Conservation (phyloP, 2,797 vertebrate species). For the Poeciliopsis gracilis region DNA sequence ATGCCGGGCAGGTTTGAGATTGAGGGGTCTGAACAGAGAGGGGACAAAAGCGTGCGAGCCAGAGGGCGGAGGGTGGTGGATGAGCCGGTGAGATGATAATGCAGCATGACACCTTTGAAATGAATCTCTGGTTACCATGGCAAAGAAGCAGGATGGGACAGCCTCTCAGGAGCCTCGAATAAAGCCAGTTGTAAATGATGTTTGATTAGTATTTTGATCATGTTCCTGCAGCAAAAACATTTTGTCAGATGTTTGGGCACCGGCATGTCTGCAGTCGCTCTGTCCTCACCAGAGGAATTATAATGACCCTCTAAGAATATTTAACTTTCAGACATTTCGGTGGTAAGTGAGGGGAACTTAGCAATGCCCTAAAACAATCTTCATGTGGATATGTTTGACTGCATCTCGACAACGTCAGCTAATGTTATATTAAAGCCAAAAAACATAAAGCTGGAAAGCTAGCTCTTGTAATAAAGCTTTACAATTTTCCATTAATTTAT, state of each 20-base stretch:
- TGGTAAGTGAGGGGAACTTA: not conserved
- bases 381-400: not conserved
- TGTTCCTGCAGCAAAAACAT: conserved; percentile 88
- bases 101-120: conserved; percentile 99
- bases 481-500: not conserved
- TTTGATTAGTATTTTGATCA: conserved; percentile 99
- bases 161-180: conserved; percentile 92
- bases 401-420: not conserved
- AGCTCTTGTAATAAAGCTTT: not conserved
- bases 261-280: conserved; percentile 33
- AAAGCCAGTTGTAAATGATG: conserved; percentile 98
- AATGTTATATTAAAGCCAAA: not conserved
- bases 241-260: conserved; percentile 64
- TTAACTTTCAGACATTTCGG: not conserved
- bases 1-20: conserved; percentile 69
- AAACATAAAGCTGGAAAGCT: not conserved
- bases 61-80: conserved; percentile 85
- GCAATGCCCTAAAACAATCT: not conserved
- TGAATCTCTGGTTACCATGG: conserved; percentile 99
- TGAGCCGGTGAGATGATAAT: conserved; percentile 96
- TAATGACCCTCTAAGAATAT: not conserved
- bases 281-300: conserved; percentile 10
- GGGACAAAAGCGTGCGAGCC: conserved; percentile 68
- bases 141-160: conserved; percentile 90
- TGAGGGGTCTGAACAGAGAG: conserved; percentile 72